Evolutionary conservation across 2,113 vertebrate genomes (phyloP).

Genomic region (Myotis brandtii): DNA sequence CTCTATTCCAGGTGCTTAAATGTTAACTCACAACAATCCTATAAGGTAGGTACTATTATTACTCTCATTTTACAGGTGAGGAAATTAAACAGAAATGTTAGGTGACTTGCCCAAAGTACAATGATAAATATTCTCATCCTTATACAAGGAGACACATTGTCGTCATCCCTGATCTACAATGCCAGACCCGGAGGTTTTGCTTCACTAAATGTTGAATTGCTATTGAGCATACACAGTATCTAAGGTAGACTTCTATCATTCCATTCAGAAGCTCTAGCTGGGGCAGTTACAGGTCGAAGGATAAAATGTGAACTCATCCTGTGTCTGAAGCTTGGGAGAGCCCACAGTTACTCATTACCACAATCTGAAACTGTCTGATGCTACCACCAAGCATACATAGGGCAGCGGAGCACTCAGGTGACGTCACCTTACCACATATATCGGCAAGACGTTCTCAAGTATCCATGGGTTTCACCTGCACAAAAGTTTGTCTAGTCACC

Average conservation of each 20-base stretch:
- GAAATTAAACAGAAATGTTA: background rate
- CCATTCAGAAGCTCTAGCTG: background rate
- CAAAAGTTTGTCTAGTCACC: background rate
- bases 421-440: constrained; percentile 51
- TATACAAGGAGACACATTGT: background rate
- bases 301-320: background rate
- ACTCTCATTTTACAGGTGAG: background rate
- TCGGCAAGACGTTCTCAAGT: background rate
- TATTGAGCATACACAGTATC: background rate
- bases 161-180: background rate
- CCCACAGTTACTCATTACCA: constrained; percentile 53
- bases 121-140: background rate
- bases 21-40: background rate
- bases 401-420: background rate
- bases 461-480: background rate
- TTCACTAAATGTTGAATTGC: background rate
- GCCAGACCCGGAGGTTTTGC: background rate
- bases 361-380: constrained; percentile 52
- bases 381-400: background rate
- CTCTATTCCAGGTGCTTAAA: background rate
- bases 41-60: background rate
- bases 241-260: background rate
- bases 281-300: background rate
- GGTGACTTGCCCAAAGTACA: background rate
- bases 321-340: constrained; percentile 51